Percentiles rank a stretch among this genome's conserved stretches.
These are phyloP conservation scores for Ganaspis brasiliensis DNA, from an alignment of 2,888 invertebrate species.

Conservation along the genomic window DNA sequence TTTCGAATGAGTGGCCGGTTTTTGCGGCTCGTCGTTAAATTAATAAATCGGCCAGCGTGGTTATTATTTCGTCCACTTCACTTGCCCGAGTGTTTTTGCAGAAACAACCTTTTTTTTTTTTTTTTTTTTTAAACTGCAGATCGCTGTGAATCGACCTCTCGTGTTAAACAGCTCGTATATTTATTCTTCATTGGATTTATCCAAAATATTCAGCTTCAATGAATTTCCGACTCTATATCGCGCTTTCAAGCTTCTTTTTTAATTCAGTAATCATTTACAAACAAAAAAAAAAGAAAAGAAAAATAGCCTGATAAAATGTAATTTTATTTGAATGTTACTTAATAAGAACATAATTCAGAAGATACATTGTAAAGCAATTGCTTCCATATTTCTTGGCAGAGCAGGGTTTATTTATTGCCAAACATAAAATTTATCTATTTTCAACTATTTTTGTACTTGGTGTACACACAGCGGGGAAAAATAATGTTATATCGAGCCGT, in stretches of 20 bases:
- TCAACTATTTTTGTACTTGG: neutral
- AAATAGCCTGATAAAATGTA: too few relatives aligned
- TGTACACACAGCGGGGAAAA: slow-evolving; percentile 2
- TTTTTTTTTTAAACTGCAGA: neutral
- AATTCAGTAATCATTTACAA: too few relatives aligned
- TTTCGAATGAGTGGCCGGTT: slow-evolving; percentile 61
- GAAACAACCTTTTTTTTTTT: slow-evolving; percentile 34
- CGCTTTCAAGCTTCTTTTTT: too few relatives aligned
- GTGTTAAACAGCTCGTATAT: slow-evolving; percentile 43
- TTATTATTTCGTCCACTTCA: slow-evolving; percentile 63
- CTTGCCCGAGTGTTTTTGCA: slow-evolving; percentile 42
- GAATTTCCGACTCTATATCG: neutral
- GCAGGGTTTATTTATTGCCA: neutral
- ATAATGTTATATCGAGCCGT: neutral
- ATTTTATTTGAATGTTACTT: neutral
- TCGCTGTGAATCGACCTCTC: slow-evolving; percentile 27
- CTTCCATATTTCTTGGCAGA: neutral
- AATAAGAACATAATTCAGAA: neutral
- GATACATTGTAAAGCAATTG: neutral
- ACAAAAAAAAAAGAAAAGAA: too few relatives aligned
- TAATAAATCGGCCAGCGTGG: slow-evolving; percentile 66
- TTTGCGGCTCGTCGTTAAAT: slow-evolving; percentile 66
- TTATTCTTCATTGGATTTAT: slow-evolving; percentile 27
- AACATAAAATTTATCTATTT: slow-evolving; percentile 4
- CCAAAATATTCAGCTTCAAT: slow-evolving; percentile 6